Base-by-base conservation (phyloP, 30 jellyfish, hydroid and myxozoan species). In the Mastigias papua region DNA sequence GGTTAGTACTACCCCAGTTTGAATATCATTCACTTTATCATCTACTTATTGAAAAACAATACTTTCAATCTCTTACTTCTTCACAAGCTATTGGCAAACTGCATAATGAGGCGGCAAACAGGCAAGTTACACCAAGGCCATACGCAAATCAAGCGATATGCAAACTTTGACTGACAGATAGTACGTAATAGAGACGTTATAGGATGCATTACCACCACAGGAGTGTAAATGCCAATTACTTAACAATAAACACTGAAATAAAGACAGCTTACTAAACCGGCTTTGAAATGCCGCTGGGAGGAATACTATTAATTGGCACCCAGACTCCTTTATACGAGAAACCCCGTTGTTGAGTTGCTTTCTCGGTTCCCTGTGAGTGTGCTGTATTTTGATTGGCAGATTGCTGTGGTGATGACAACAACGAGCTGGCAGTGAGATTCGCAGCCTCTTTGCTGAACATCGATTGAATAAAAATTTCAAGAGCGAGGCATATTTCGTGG, bases 391-490 rank as follows among this genome's bases (percentile, higher is more conserved):
- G 84, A 80, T 80, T 37, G 73, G 97, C 51, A 2, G 86, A 29
- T 50, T 27, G 75, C 69, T 35, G 81, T 33, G 93, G 82, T 19
- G 86, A 27, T 27, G 91, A 66, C 80, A 84, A 25, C 67, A 76
- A 75, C 20, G 93, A 78, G 66, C 86, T 77, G 33, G 89, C 87
- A 32, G 93, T 65, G 22, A 78, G 81, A 57, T 69, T 85, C n/a
- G 96, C 86, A n/a, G 95, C 90, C 84, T 90, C 99, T 19, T 81
- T 90, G 83, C 89, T 78, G 81, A 95, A 95, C 92, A 95, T 69
- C n/a, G 99, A 95, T 61, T 84, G 92, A 60, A 90, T 78, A 84
- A 95, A 95, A 0, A 71, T 63, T 37, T 89, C 96, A 50, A 95
- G 81, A 1, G 98, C 98, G 67, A 84, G 93, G 84, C 98, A 90